phyloP scores from a whole-genome alignment of 2,888 invertebrate species.

The Idaea straminata region DNA sequence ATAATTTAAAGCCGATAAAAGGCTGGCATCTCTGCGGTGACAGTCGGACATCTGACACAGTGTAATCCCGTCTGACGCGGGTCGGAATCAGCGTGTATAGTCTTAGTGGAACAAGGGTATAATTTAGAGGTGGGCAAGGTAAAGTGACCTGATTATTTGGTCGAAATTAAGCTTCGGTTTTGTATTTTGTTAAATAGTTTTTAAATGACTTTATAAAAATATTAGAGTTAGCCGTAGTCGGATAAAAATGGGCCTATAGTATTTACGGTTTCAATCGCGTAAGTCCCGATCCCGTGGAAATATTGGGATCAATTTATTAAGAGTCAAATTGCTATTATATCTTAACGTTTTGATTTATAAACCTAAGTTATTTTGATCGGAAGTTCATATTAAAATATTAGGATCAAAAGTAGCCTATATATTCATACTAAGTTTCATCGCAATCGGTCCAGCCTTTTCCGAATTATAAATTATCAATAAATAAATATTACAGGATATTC shows the following conservation, averaged over 20 bases:
- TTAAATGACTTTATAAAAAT: too few relatives aligned
- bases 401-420: too few relatives aligned
- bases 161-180: not conserved
- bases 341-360: not conserved
- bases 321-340: not conserved
- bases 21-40: not conserved
- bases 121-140: not conserved
- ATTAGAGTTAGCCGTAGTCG: too few relatives aligned
- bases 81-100: conserved; percentile 1
- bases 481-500: too few relatives aligned
- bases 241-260: too few relatives aligned
- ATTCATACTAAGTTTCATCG: too few relatives aligned
- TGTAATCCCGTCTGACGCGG: not conserved
- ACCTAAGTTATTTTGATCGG: not conserved
- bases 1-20: not conserved
- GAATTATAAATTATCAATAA: too few relatives aligned
- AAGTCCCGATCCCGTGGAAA: too few relatives aligned
- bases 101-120: not conserved
- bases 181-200: not conserved
- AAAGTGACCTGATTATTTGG: not conserved
- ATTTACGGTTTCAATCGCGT: too few relatives aligned
- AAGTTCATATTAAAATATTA: too few relatives aligned
- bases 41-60: not conserved
- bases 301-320: too few relatives aligned
- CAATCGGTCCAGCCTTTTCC: too few relatives aligned